A percentile compares a stretch with the other conserved stretches of the same genome.
phyloP scores from a whole-genome alignment of 2,113 vertebrate species.

The Fulica atra region DNA sequence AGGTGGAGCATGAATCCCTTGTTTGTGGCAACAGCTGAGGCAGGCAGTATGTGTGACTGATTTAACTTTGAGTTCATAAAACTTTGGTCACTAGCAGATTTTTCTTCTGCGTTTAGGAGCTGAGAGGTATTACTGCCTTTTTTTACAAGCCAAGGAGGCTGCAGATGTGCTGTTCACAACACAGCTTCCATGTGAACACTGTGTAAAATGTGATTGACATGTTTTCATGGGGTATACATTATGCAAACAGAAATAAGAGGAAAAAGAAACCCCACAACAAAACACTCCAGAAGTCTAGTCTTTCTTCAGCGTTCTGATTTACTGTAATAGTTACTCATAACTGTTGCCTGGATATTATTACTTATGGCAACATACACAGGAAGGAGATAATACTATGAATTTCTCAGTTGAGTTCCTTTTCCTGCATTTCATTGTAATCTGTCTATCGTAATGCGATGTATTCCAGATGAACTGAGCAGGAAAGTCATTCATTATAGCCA shows the following conservation, averaged over 20 bases:
- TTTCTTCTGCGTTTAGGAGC: neutral
- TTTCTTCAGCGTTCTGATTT: neutral
- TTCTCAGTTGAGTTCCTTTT: constrained; percentile 6
- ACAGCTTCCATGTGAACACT: neutral
- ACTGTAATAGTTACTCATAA: neutral
- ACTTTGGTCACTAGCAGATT: neutral
- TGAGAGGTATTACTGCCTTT: neutral
- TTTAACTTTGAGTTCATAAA: neutral
- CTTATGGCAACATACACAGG: neutral
- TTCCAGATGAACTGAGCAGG: neutral
- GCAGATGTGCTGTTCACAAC: neutral
- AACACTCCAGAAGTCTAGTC: neutral
- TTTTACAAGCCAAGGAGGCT: neutral
- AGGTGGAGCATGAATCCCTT: neutral
- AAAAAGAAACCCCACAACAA: no score
- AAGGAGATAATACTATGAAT: neutral
- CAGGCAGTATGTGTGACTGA: neutral
- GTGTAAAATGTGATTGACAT: rapidly evolving
- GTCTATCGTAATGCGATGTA: neutral
- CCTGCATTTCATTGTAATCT: neutral
- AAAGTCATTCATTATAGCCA: neutral
- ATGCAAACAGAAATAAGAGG: neutral
- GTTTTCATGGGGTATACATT: neutral
- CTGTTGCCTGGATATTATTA: neutral
- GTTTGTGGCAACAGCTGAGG: neutral